Percentiles rank a stretch among this genome's conserved stretches.
phyloP scores from a whole-genome alignment of 2,113 vertebrate species.

The Oncorhynchus keta region DNA sequence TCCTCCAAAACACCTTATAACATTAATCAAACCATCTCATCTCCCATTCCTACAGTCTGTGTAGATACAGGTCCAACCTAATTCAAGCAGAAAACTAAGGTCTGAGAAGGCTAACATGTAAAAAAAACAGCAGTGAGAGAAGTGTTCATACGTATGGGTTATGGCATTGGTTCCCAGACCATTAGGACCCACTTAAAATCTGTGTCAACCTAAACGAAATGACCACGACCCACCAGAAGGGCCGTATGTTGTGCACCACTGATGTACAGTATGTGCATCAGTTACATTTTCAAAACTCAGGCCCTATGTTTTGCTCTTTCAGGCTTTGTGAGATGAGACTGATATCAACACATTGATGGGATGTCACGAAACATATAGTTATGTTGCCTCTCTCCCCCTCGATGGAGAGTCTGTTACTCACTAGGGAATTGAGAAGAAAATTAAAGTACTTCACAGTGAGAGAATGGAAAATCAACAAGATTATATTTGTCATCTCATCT shows the following conservation, averaged over 20 bases:
- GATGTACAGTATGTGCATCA: no score
- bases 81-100: not conserved
- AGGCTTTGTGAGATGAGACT: not conserved
- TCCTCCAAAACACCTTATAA: conserved; percentile 19
- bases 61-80: not conserved
- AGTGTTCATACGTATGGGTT: not conserved
- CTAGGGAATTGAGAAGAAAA: not conserved
- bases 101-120: not conserved
- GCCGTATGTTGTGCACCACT: no score
- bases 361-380: not conserved
- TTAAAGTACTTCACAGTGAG: not conserved
- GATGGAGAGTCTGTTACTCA: not conserved
- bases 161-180: not conserved
- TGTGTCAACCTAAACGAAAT: no score
- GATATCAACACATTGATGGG: not conserved
- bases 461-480: not conserved
- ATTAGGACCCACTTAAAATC: no score
- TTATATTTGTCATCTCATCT: not conserved
- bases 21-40: conserved; percentile 12
- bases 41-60: not conserved
- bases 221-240: no score
- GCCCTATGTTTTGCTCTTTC: not conserved
- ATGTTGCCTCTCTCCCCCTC: not conserved
- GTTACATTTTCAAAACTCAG: no score
- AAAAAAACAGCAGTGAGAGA: no score